phyloP scores from a whole-genome alignment of 2,113 vertebrate species.

The Gymnarchus niloticus region DNA sequence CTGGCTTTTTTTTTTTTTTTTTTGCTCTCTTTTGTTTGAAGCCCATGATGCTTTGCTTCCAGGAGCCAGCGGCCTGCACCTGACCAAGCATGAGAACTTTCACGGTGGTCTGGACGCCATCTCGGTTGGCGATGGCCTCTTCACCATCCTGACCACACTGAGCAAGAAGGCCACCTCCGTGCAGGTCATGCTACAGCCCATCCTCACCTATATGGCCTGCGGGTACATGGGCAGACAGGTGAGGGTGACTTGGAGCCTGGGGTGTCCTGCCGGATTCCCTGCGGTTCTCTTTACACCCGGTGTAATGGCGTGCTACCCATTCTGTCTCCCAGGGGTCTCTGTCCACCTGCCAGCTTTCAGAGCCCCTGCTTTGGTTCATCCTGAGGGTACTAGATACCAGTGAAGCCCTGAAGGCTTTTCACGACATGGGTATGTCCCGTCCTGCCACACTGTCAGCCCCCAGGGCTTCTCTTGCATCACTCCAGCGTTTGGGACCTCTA shows the following conservation, averaged over 20 bases:
- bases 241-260: constrained; percentile 23
- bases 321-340: constrained; percentile 76
- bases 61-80: constrained; percentile 96
- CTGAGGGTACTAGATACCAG: constrained; percentile 93
- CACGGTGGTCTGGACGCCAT: constrained; percentile 96
- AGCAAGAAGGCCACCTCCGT: constrained; percentile 94
- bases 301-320: background rate
- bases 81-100: constrained; percentile 97
- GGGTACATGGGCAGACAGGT: constrained; percentile 99
- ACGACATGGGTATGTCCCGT: constrained; percentile 86
- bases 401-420: constrained; percentile 94
- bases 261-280: background rate
- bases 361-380: constrained; percentile 96
- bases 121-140: constrained; percentile 94
- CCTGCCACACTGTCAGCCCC: background rate
- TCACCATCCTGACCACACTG: constrained; percentile 93
- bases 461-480: background rate
- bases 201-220: constrained; percentile 98
- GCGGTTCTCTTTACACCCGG: background rate
- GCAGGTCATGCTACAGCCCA: constrained; percentile 96
- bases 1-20: background rate
- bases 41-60: constrained; percentile 8
- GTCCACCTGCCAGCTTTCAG: constrained; percentile 94
- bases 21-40: background rate
- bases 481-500: background rate